Percentiles rank a stretch among this genome's conserved stretches.
Evolutionary conservation across 2,888 invertebrate genomes (phyloP).

Genomic region (Lepeophtheirus nordmannii): DNA sequence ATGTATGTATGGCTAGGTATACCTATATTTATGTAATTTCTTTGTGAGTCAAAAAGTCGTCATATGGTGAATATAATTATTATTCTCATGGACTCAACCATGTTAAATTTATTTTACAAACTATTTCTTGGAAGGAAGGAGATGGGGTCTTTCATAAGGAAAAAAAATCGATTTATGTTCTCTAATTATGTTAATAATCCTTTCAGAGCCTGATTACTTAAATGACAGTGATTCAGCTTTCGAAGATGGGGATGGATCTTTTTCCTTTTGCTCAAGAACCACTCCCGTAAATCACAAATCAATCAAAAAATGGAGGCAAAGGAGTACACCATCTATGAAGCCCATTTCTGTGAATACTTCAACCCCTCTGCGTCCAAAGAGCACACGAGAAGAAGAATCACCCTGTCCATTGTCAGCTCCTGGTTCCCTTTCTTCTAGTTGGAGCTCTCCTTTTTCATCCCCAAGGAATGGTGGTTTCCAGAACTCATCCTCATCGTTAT

Average conservation of each 20-base stretch:
- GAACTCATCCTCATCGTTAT: too few relatives aligned
- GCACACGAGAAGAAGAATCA: not conserved
- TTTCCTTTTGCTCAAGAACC: constrained; percentile 12
- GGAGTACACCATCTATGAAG: constrained; percentile 1
- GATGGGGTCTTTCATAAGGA: too few relatives aligned
- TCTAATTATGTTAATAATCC: not conserved
- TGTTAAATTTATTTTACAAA: too few relatives aligned
- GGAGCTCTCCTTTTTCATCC: not conserved
- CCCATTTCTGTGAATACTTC: not conserved
- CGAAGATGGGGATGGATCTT: constrained; percentile 7
- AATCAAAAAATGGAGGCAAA: constrained; percentile 2
- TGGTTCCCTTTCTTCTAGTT: not conserved
- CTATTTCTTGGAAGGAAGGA: too few relatives aligned
- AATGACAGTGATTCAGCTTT: constrained; percentile 13
- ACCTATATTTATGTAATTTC: too few relatives aligned
- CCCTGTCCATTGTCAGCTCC: not conserved
- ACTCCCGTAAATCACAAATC: constrained; percentile 12
- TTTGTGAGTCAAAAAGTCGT: too few relatives aligned
- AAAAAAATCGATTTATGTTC: not conserved
- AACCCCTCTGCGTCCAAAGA: not conserved
- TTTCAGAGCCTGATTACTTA: constrained; percentile 5
- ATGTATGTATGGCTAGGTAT: too few relatives aligned
- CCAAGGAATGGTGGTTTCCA: not conserved
- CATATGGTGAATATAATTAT: too few relatives aligned
- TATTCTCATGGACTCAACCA: too few relatives aligned